These are phyloP conservation scores for Clostera curtula DNA, from an alignment of 2,888 invertebrate genomes.

Conservation along the genomic window DNA sequence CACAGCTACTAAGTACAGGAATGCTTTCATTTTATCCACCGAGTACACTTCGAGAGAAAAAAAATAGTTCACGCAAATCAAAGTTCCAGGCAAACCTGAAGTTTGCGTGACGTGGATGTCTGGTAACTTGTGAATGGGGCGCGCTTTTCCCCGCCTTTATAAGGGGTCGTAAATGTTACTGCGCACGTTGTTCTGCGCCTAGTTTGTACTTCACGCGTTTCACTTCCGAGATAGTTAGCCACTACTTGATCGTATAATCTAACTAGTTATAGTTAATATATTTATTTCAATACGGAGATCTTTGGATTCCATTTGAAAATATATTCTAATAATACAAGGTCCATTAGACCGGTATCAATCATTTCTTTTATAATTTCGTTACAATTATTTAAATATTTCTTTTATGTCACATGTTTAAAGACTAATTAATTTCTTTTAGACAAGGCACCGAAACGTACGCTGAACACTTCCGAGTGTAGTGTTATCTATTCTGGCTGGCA, in stretches of 20 bases:
- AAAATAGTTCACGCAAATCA: conserved; percentile 21
- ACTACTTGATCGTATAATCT: conserved; percentile 4
- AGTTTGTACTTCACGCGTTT: conserved; percentile 22
- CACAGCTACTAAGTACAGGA: conserved; percentile 40
- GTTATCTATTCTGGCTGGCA: conserved; percentile 53
- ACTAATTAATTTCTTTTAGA: conserved; percentile 24
- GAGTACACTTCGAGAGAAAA: conserved; percentile 40
- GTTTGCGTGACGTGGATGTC: conserved; percentile 41
- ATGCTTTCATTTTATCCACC: conserved; percentile 45
- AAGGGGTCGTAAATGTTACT: conserved; percentile 46
- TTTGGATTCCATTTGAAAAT: neutral
- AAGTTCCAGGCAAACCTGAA: conserved; percentile 36
- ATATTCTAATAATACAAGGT: neutral
- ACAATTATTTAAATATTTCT: no score
- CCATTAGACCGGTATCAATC: no score
- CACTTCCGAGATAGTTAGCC: conserved; percentile 18
- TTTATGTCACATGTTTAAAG: conserved; percentile 11
- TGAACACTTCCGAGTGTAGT: conserved; percentile 27
- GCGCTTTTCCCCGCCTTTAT: conserved; percentile 55
- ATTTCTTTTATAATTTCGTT: no score
- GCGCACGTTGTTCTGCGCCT: conserved; percentile 63
- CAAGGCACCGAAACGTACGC: conserved; percentile 13
- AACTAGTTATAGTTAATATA: neutral
- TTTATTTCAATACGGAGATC: neutral
- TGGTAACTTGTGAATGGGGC: conserved; percentile 60